Percentiles rank a stretch among this genome's conserved stretches.
Conservation (phyloP, 2,113 vertebrate genomes). For the Naja naja region DNA sequence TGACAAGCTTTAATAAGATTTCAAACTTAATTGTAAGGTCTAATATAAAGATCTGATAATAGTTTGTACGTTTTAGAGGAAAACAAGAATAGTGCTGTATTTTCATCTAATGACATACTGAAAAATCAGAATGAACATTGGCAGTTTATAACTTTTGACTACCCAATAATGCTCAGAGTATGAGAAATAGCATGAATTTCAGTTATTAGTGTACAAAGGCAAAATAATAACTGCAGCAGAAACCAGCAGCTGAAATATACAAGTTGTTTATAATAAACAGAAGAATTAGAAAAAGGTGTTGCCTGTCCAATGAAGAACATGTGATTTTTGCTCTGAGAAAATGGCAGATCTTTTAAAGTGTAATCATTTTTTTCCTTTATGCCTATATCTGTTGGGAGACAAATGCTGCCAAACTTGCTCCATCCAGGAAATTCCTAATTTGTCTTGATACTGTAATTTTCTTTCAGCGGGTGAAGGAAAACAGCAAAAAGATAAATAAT, state of each 20-base stretch:
- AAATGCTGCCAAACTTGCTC: not conserved
- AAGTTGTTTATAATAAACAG: not conserved
- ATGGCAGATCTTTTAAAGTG: not conserved
- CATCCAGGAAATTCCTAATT: not conserved
- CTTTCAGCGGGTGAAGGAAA: not conserved
- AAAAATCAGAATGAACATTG: not conserved
- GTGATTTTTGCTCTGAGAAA: not conserved
- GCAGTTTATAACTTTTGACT: not conserved
- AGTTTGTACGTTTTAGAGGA: not conserved
- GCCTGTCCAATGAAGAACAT: not conserved
- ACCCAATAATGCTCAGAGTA: not conserved
- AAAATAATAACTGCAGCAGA: not conserved
- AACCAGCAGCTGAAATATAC: not conserved
- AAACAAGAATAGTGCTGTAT: not conserved
- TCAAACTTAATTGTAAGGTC: not conserved
- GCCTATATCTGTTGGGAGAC: not conserved
- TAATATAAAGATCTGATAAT: not conserved
- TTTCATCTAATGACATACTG: not conserved
- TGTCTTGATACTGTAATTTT: not conserved
- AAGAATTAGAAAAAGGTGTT: not conserved
- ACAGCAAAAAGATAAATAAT: not conserved
- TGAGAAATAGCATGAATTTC: not conserved
- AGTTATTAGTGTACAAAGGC: not conserved
- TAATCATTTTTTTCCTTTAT: not conserved
- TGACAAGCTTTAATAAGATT: not conserved